phyloP scores from a whole-genome alignment of 2,113 vertebrate species.

The Holacanthus passer region DNA sequence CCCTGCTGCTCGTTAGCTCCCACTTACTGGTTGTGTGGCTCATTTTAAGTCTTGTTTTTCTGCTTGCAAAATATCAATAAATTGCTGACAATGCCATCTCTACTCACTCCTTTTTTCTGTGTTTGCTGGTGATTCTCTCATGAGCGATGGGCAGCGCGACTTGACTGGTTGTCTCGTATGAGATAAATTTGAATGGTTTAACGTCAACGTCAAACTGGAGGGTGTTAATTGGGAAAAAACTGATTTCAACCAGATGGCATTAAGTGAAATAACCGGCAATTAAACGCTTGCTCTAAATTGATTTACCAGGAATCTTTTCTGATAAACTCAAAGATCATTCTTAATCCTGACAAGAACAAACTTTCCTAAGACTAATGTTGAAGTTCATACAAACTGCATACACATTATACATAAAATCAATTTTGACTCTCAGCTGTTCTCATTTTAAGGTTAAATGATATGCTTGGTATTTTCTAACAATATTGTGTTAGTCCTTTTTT shows the following conservation, averaged over 20 bases:
- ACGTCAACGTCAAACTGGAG: background rate
- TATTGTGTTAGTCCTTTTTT: no score
- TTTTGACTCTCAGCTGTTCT: background rate
- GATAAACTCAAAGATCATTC: background rate
- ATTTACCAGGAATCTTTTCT: slow-evolving; percentile 1
- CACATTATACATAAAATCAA: no score
- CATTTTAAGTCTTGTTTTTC: slow-evolving; percentile 99
- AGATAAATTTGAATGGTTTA: background rate
- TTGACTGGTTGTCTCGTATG: background rate
- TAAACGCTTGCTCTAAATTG: slow-evolving; percentile 1
- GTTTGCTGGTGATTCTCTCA: slow-evolving; percentile 42
- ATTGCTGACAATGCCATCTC: slow-evolving; percentile 83
- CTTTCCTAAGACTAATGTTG: background rate
- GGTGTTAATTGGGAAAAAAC: background rate
- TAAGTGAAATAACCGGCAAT: background rate
- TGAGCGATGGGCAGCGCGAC: background rate
- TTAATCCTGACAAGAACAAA: background rate
- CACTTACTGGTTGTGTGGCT: slow-evolving; percentile 99
- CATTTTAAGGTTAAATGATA: background rate
- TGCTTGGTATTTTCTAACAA: no score
- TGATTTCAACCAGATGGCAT: background rate
- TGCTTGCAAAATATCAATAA: slow-evolving; percentile 99
- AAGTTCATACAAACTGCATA: background rate
- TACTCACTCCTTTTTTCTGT: slow-evolving; percentile 58
- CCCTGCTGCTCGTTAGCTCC: slow-evolving; percentile 99